Base-by-base conservation (phyloP, 2,888 invertebrate species). In the Drosophila paramelanica region DNA sequence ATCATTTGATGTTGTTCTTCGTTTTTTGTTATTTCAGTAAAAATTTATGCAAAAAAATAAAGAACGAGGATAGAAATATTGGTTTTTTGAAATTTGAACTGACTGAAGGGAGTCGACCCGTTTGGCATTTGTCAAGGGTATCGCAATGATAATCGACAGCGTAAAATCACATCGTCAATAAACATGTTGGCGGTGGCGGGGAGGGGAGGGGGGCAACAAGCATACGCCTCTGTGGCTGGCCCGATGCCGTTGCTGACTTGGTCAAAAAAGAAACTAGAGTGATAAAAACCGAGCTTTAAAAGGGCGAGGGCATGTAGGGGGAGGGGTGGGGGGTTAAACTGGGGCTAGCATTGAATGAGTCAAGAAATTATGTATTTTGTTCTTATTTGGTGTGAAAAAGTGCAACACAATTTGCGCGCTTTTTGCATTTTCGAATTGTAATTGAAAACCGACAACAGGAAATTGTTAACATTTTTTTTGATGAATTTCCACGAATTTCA, bases 361-460 rank as follows among this genome's bases (percentile, higher is more conserved):
- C 82, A 82, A 85, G 69, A 64, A 59, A 67, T 74, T 55, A 64
- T 49, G 61, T 53, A 33, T 41, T 13, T 61, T 67, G 56, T 67
- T 73, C 31, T 47, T 51, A 59, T 66, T 56, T 85, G 87, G 87
- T 83, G 82, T 82, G 82, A 82, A 86, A 78, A 82, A 80, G 52
- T 74, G 47, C 42, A 65, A 57, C 25, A 67, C 45, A 64, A 70
- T 69, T 75, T 73, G 58, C 39, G 20, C 5, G 33, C 62, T 53
- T 25, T 41, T 55, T 51, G 42, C 23, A 23, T 50, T 59, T 8
- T 49, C 17, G 27, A 39, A 31, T 65, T 70, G 82, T 72, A 86
- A 82, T 52, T 69, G 74, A 64, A 82, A 74, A 74, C 77, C 81
- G 50, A 56, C 56, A 81, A 82, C 82, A 81, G 82, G 82, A 82